Evolutionary conservation across 1,140 invertebrate species (phyloP).

Genomic region (Dendroctonus valens): DNA sequence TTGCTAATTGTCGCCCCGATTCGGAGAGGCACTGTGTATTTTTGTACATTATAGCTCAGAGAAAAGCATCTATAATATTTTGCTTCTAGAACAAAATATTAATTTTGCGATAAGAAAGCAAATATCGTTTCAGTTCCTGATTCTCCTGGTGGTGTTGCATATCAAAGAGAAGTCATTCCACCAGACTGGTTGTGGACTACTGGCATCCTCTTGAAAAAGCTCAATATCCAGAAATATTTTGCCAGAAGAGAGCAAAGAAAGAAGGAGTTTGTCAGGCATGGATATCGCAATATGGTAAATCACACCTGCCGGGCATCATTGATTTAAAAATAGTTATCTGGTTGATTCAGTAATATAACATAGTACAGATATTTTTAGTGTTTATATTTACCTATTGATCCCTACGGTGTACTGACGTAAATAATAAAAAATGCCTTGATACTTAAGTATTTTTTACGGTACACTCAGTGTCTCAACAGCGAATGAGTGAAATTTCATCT

Average conservation of each 20-base stretch:
- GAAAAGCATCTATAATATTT: background rate
- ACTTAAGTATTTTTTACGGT: too few species aligned
- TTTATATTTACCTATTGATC: background rate
- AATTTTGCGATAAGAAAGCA: background rate
- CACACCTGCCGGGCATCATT: conserved; percentile 37
- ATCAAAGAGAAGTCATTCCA: conserved; percentile 60
- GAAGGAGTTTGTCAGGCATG: conserved; percentile 83
- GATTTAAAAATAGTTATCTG: background rate
- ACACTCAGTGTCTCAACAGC: too few species aligned
- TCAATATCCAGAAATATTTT: conserved; percentile 94
- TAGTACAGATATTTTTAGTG: background rate
- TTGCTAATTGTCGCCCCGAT: too few species aligned
- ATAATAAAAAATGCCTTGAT: background rate
- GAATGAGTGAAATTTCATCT: too few species aligned
- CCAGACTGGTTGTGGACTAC: conserved; percentile 84
- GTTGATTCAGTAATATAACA: background rate
- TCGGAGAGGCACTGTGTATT: too few species aligned
- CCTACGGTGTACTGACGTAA: background rate
- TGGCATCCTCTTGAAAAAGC: conserved; percentile 95
- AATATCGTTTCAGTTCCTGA: conserved; percentile 59
- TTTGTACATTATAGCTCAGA: background rate
- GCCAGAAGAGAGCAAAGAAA: conserved; percentile 85
- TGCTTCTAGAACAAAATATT: background rate
- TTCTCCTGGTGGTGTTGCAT: conserved; percentile 75
- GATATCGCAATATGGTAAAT: conserved; percentile 80